These are phyloP conservation scores for Ophiothrix spiculata DNA, from an alignment of 35 echinoderm and acorn worm species.

Conservation along the genomic window DNA sequence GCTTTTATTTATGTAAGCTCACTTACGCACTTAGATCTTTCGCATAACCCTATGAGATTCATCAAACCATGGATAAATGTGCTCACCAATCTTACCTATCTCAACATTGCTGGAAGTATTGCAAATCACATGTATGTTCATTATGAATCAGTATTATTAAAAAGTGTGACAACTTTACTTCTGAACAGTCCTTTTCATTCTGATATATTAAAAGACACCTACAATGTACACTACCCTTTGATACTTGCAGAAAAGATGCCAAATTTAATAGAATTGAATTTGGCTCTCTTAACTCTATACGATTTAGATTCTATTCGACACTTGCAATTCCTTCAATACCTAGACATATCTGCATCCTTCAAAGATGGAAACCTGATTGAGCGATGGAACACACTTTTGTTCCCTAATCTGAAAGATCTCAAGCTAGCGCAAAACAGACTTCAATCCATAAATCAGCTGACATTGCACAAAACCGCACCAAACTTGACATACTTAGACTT, in stretches of 20 bases:
- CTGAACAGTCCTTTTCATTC: background rate
- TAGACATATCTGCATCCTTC: background rate
- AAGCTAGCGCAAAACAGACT: background rate
- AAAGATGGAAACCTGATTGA: background rate
- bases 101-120: background rate
- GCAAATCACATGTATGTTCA: background rate
- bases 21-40: background rate
- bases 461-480: background rate
- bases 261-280: background rate
- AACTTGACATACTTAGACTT: background rate
- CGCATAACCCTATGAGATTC: background rate
- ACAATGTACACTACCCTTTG: no score
- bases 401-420: background rate
- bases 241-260: background rate
- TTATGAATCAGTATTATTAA: background rate
- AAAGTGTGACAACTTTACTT: background rate
- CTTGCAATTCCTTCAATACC: background rate
- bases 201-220: background rate
- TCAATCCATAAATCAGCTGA: background rate
- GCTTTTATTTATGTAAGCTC: background rate
- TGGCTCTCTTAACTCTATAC: background rate
- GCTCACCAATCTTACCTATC: background rate
- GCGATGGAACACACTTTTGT: background rate
- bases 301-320: background rate
- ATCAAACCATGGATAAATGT: background rate